Evolutionary conservation across 2,797 vertebrate species (phyloP), one percentile per base, ranked within the genome.

Genomic region (Sylvia borin): DNA sequence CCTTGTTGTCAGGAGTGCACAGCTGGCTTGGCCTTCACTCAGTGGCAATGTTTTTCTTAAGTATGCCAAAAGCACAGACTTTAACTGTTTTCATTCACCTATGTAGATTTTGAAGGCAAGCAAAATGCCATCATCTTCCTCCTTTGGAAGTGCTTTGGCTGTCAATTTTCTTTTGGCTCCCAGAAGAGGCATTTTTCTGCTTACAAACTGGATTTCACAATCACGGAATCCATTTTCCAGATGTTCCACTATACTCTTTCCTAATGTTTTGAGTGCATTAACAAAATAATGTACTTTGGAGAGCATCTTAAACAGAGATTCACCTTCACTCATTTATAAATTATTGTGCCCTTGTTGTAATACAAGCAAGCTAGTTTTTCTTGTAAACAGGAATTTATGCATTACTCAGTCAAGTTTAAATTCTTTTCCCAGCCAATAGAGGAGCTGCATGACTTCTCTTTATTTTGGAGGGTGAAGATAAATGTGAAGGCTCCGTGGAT

Each of bases 151-250:
- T 55, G 16, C 61, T 95, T 65, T 90, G 79, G 51, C 85, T 86
- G 25, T 66, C 76, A 13, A 5, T 81, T 90, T 93, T 80, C 32
- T 88, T 90, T 83, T 71, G 62, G 86, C 48, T 94, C 70, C 67
- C 79, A 91, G 45, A 73, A 93, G 53, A 79, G 42, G 42, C 43
- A 54, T 60, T 79, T 90, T 95, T 90, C 45, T 91, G 53, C 81
- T 50, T 76, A 31, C 55, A 84, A 43, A 82, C 71, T 79, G 50
- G 34, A 64, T 96, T 97, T 95, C 85, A 82, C 90, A 94, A 54
- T 96, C 82, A 45, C 11, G 7, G 53, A 66, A 88, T 93, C 73
- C 42, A 58, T 84, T 92, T 88, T 86, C 76, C 95, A 96, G 88
- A 88, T 72, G 34, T 90, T 76, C 1, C 3, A 53, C n/a, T 74